Evolutionary conservation across 2,888 invertebrate species (phyloP), one percentile per base, ranked within the genome.

Genomic region (Andrena fulva): DNA sequence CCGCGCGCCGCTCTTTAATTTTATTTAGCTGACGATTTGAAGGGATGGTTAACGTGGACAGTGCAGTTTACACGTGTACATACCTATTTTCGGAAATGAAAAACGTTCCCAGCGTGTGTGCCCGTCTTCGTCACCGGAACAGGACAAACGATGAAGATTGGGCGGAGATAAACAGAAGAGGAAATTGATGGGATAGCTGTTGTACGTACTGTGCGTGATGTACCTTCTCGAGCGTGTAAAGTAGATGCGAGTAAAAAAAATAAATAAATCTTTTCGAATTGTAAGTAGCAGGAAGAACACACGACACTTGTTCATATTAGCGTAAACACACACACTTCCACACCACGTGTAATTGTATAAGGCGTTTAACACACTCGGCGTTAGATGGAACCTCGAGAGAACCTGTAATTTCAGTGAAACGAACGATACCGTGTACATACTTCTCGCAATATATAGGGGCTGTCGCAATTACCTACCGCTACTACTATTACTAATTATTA

Each of bases 121-220:
- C 31, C 64, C 31, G 31, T 42, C 54, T 20, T 20, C 16, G 29
- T 16, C 10, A 12, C 60, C 48, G 56, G 24, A 4, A 56, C 4
- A 56, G 48, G 62, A 24, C 6, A 52, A 24, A 31, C 12, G 33
- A 35, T 35, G 52, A 60, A 5, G 2, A 52, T 16, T 20, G 2
- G 10, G 33, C 42, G 16, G 35, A 62, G 67, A 48, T 52, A 62
- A 52, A 52, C 31, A 20, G 12, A 5, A 16, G 73, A 50, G 54
- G 59, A 56, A 78, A n/a, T 63, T 33, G 10, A 35, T 27, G 6
- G 42, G 24, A 20, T 50, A 42, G 50, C 24, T 56, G 20, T 72
- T 90, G 86, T 88, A 89, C 85, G 88, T 90, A 90, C 72, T 87
- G 89, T 90, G 67, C 79, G 80, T 79, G 63, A 90, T 87, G 85